A percentile compares a stretch with the other conserved stretches of the same genome.
Conservation (phyloP, 2,888 invertebrate species). For the Heliothis peltigera region DNA sequence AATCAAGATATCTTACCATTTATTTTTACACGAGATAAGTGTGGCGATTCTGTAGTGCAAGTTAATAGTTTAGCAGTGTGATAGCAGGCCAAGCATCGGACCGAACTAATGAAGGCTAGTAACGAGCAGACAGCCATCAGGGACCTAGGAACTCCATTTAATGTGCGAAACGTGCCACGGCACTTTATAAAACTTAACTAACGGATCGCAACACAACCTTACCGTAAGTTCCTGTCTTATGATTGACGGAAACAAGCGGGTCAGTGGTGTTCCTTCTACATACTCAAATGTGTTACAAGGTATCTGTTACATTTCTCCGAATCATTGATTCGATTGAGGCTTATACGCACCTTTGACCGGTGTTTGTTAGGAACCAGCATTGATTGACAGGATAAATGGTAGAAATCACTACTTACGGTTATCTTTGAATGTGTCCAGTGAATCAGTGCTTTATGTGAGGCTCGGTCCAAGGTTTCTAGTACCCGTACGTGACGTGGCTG, state of each 20-base stretch:
- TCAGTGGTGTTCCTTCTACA: slow-evolving; percentile 64
- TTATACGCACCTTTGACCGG: slow-evolving; percentile 74
- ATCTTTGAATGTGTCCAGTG: slow-evolving; percentile 58
- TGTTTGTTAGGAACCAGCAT: slow-evolving; percentile 57
- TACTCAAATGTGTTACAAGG: slow-evolving; percentile 59
- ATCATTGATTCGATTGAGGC: slow-evolving; percentile 65
- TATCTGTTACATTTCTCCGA: slow-evolving; percentile 67
- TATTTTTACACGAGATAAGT: too few species aligned
- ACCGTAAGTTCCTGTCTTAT: slow-evolving; percentile 51
- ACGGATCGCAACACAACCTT: slow-evolving; percentile 57
- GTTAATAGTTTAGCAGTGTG: slow-evolving; percentile 13
- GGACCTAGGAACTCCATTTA: slow-evolving; percentile 46
- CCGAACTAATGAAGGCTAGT: slow-evolving; percentile 36
- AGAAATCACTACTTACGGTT: slow-evolving; percentile 59
- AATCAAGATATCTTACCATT: too few species aligned
- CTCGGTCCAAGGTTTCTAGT: slow-evolving; percentile 48
- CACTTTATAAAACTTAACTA: slow-evolving; percentile 53
- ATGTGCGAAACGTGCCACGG: slow-evolving; percentile 53
- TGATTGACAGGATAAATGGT: slow-evolving; percentile 65
- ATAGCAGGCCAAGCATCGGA: slow-evolving; percentile 24
- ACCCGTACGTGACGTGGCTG: slow-evolving; percentile 38
- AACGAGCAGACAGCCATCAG: slow-evolving; percentile 57
- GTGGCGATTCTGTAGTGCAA: too few species aligned
- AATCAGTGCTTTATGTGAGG: slow-evolving; percentile 50
- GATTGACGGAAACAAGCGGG: slow-evolving; percentile 77